phyloP scores from a whole-genome alignment of 23 tunicate genomes.

The Styela clava region DNA sequence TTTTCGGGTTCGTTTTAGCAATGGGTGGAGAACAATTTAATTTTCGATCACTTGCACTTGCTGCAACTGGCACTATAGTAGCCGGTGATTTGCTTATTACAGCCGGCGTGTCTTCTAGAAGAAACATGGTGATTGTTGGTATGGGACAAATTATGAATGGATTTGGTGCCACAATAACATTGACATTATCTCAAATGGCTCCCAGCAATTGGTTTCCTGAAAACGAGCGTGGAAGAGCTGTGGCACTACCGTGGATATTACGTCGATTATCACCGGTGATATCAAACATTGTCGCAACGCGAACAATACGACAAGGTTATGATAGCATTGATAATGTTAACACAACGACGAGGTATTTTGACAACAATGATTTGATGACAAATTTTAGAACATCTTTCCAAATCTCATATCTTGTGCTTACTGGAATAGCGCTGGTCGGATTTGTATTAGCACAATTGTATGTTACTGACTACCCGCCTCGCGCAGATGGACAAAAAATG shows the following conservation, averaged over 20 bases:
- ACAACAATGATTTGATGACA: neutral
- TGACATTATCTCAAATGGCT: slow-evolving; percentile 13
- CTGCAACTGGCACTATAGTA: neutral
- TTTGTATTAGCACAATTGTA: slow-evolving; percentile 3
- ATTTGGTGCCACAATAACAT: slow-evolving; percentile 17
- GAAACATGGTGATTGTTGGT: neutral
- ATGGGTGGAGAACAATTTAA: neutral
- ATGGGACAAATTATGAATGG: slow-evolving; percentile 13
- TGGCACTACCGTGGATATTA: slow-evolving; percentile 10
- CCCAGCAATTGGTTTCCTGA: slow-evolving; percentile 24
- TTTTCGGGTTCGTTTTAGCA: slow-evolving; percentile 8
- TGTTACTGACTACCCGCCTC: slow-evolving; percentile 13
- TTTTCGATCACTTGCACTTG: slow-evolving; percentile 1
- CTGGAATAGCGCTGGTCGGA: neutral
- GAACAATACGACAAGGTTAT: neutral
- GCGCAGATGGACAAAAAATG: neutral
- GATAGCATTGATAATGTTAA: neutral
- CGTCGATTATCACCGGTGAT: slow-evolving; percentile 14
- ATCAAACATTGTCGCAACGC: slow-evolving; percentile 11
- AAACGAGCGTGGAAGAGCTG: slow-evolving; percentile 18
- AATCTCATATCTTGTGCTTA: neutral
- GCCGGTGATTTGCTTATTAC: slow-evolving; percentile 10
- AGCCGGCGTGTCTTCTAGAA: slow-evolving; percentile 6
- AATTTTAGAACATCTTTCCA: slow-evolving; percentile 7
- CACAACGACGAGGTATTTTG: neutral